Conservation (phyloP, 2,888 invertebrate genomes). For the Cataglyphis livida region DNA sequence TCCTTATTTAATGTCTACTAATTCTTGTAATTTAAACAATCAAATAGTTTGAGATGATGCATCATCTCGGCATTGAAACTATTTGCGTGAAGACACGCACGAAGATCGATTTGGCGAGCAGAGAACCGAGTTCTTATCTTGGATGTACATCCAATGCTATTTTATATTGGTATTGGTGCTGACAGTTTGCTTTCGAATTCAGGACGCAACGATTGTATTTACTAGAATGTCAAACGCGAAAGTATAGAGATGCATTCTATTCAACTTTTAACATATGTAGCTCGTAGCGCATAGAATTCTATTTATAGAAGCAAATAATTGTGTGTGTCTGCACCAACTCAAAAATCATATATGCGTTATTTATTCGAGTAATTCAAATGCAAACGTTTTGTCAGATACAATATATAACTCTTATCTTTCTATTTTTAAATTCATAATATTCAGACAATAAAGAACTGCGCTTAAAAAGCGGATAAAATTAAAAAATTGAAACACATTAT, state of each 20-base stretch:
- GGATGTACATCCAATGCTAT: constrained; percentile 43
- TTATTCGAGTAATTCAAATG: constrained; percentile 13
- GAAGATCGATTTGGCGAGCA: constrained; percentile 63
- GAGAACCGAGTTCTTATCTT: constrained; percentile 61
- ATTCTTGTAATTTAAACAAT: neutral
- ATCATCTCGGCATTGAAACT: constrained; percentile 10
- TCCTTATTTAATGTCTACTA: neutral
- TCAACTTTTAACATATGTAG: constrained; percentile 56
- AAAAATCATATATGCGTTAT: neutral
- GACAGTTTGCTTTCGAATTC: constrained; percentile 67
- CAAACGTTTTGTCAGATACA: neutral
- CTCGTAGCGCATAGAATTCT: constrained; percentile 17
- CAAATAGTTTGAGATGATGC: neutral
- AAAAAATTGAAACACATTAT: neutral
- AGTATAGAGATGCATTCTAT: constrained; percentile 46
- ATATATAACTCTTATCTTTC: neutral
- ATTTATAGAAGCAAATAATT: constrained; percentile 22
- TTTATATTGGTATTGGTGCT: constrained; percentile 52
- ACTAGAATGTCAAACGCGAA: constrained; percentile 55
- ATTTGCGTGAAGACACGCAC: constrained; percentile 48
- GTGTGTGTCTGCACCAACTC: neutral
- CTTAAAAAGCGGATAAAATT: neutral
- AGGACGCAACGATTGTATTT: constrained; percentile 61
- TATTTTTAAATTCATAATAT: neutral
- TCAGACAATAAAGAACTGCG: neutral